Percentiles rank a stretch among this genome's conserved stretches.
These are phyloP conservation scores for Phragmatobia fuliginosa DNA, from an alignment of 2,888 invertebrate genomes.

Conservation along the genomic window DNA sequence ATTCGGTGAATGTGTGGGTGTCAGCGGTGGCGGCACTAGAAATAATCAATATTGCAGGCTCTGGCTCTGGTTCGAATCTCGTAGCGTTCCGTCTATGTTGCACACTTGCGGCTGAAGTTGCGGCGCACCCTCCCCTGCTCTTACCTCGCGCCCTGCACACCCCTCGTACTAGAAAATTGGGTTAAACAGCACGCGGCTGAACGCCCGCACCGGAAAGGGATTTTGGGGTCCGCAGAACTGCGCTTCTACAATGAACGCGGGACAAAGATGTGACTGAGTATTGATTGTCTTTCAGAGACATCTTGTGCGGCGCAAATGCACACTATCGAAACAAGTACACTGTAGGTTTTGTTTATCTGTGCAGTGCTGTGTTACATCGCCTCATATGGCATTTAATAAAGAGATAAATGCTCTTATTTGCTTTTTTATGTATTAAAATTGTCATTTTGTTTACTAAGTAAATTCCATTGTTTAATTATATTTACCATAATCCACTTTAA, in stretches of 20 bases:
- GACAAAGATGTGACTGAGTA: slow-evolving; percentile 84
- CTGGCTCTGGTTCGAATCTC: slow-evolving; percentile 72
- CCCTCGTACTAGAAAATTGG: slow-evolving; percentile 84
- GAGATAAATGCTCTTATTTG: background rate
- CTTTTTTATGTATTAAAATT: background rate
- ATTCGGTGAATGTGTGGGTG: slow-evolving; percentile 38
- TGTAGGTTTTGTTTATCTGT: slow-evolving; percentile 16
- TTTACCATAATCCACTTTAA: background rate
- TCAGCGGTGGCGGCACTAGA: slow-evolving; percentile 59
- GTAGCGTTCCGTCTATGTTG: slow-evolving; percentile 74
- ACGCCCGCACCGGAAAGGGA: slow-evolving; percentile 81
- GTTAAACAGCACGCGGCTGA: slow-evolving; percentile 84
- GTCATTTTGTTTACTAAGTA: background rate
- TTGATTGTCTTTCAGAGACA: slow-evolving; percentile 81
- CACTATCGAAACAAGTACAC: slow-evolving; percentile 19
- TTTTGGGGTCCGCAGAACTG: slow-evolving; percentile 80
- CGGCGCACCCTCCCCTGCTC: slow-evolving; percentile 63
- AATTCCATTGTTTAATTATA: background rate
- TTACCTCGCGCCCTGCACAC: slow-evolving; percentile 72
- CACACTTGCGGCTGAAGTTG: slow-evolving; percentile 80
- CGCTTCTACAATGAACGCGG: slow-evolving; percentile 82
- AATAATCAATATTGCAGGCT: slow-evolving; percentile 82
- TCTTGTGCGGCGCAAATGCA: slow-evolving; percentile 59
- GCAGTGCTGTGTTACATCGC: background rate
- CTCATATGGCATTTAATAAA: background rate